Base-by-base conservation (phyloP, 2,888 invertebrate species). In the Periphyllus acericola region DNA sequence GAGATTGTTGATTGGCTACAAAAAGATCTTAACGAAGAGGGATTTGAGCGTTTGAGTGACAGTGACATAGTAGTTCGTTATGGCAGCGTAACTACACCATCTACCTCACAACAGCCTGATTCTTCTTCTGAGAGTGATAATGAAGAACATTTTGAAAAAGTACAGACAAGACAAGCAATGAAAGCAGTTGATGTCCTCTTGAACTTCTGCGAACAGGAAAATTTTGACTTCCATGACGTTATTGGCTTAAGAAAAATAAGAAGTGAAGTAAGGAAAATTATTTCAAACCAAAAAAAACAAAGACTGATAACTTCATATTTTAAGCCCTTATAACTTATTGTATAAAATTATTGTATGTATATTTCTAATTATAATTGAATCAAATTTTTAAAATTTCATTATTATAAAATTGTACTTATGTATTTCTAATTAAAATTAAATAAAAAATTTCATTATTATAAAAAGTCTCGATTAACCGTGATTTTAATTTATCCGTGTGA, bases 11-110 rank as follows among this genome's bases (percentile, higher is more conserved):
- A 74, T 83, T 83, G 74, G 74, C 74, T 75, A 74, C 34, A 83
- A 83, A 83, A 83, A 72, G 25, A 83, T 83, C 34, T 68, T 72
- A 83, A 83, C n/a, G 46, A 83, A 83, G 83, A 83, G 46, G 72
- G 74, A 83, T 83, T 83, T 83, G 40, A 83, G 36, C 32, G 46
- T 72, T 74, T 72, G 17, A 72, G 83, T 83, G 72, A 71, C 74
- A 74, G 68, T 74, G 71, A 71, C 55, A 74, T 52, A 83, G 52
- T 32, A 83, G 71, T 34, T 79, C 60, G 79, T 79, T 79, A 55
- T 79, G 32, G 36, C 66, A 80, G 60, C 4, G 17, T 36, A 40
- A n/a, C 0, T 66, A 80, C 66, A 68, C 29, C 66, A 80, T 40
- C 40, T 71, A 60, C 80, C 19, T 80, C 66, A 80, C 80, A 80